A percentile compares a stretch with the other conserved stretches of the same genome.
These are phyloP conservation scores for Heterocephalus glaber DNA, from an alignment of 2,113 vertebrate genomes.

Conservation along the genomic window DNA sequence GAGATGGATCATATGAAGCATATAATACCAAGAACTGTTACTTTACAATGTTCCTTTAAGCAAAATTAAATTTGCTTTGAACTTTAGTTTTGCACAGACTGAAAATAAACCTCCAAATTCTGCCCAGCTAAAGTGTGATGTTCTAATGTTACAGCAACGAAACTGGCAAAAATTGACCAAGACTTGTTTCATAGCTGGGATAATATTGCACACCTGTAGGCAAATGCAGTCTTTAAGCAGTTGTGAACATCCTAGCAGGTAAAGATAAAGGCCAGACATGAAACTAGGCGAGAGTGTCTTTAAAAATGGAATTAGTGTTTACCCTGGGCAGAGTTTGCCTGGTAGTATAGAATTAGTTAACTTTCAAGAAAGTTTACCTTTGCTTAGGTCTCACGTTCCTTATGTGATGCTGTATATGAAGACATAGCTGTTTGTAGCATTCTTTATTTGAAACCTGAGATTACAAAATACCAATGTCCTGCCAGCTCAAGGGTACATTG, in stretches of 20 bases:
- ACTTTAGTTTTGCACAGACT: no score
- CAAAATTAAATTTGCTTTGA: no score
- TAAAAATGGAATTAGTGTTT: background rate
- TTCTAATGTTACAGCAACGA: slow-evolving; percentile 26
- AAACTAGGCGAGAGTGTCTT: slow-evolving; percentile 6
- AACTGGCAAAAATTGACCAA: slow-evolving; percentile 15
- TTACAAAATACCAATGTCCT: slow-evolving; percentile 48
- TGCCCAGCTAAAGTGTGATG: slow-evolving; percentile 63
- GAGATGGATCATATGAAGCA: no score
- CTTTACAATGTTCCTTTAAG: no score
- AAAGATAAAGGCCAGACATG: background rate
- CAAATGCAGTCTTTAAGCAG: slow-evolving; percentile 23
- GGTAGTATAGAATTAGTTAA: background rate
- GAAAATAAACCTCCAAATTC: no score
- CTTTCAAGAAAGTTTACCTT: slow-evolving; percentile 43
- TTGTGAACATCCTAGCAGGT: background rate
- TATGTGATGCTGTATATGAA: slow-evolving; percentile 37
- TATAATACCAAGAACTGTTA: no score
- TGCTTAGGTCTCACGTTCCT: slow-evolving; percentile 46
- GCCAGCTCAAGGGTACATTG: slow-evolving; percentile 86
- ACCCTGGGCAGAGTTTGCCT: background rate
- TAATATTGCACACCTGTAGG: background rate
- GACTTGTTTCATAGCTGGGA: background rate
- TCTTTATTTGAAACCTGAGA: slow-evolving; percentile 51
- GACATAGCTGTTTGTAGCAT: slow-evolving; percentile 11